phyloP scores from a whole-genome alignment of 2,888 invertebrate genomes.

The Lycophotia porphyrea region DNA sequence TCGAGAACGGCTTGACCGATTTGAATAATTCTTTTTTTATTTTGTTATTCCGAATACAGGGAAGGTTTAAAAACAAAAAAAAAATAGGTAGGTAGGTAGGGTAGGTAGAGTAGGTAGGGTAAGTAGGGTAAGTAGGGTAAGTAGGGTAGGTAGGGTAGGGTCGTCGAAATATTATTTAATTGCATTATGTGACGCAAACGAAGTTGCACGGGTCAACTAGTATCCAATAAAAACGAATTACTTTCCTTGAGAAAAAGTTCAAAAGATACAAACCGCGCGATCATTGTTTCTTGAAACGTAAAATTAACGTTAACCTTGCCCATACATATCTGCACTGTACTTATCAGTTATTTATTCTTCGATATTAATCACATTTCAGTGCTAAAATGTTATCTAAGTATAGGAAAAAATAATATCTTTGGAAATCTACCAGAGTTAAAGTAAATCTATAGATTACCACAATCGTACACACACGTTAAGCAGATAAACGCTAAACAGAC shows the following conservation, averaged over 20 bases:
- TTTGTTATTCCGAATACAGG: no score
- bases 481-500: slow-evolving; percentile 66
- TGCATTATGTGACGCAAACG: no score
- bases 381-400: slow-evolving; percentile 67
- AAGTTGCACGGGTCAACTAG: no score
- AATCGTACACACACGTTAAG: slow-evolving; percentile 60
- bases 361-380: slow-evolving; percentile 58
- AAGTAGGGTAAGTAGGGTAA: no score
- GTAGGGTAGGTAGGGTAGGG: no score
- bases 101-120: no score
- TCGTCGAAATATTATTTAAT: no score
- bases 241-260: slow-evolving; percentile 58
- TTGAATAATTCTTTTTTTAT: no score
- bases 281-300: slow-evolving; percentile 49
- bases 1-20: no score
- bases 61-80: no score
- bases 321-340: slow-evolving; percentile 48
- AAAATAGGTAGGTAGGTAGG: no score
- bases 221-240: slow-evolving; percentile 44
- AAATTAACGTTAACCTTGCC: slow-evolving; percentile 61
- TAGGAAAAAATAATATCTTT: slow-evolving; percentile 66
- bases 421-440: slow-evolving; percentile 70
- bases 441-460: slow-evolving; percentile 67
- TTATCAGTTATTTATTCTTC: slow-evolving; percentile 60
- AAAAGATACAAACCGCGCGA: slow-evolving; percentile 33